Base-by-base conservation (phyloP, 2,888 invertebrate species). In the Tupiocoris notatus region DNA sequence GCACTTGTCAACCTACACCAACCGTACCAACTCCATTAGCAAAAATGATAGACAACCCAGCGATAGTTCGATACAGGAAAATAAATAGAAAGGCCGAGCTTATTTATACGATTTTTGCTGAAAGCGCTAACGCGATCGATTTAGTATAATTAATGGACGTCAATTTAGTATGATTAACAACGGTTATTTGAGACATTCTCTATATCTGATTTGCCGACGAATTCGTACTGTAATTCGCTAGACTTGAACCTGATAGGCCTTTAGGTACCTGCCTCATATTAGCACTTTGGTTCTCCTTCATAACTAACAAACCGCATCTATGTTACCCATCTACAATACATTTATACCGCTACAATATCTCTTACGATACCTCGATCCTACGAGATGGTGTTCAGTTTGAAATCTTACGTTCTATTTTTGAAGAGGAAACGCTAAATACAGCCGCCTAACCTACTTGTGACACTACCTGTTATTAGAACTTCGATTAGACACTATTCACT, bases 251-350 rank as follows among this genome's bases (percentile, higher is more conserved):
- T 39, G 39, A 39, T 39, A 39, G 39, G 39, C 39, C 39, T 7
- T 39, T 12, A 39, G 39, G 3, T 39, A 39, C 12, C 39, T 3
- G 12, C 39, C 39, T 39, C 39, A 39, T 12, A 39, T 39, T 12
- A 39, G 39, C 39, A 39, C 39, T 39, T 39, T 39, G 39, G 6
- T 39, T 39, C 39, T 39, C 12, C 39, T n/a, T n/a, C n/a, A n/a
- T n/a, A n/a, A n/a, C n/a, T n/a, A n/a, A n/a, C n/a, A n/a, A n/a
- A n/a, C 39, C 39, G 12, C 6, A 54, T 74, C 74, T 63, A 77
- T 77, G 67, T 61, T 23, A 74, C 74, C 77, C 77, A 74, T 22
- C 77, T 77, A 77, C 77, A 77, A 77, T 77, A 77, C 77, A 22
- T 59, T 74, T 63, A 73, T 54, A 57, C 57, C 56, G 65, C 65